Evolutionary conservation across 23 tunicate genomes (phyloP).

Genomic region (Trididemnum clinides): DNA sequence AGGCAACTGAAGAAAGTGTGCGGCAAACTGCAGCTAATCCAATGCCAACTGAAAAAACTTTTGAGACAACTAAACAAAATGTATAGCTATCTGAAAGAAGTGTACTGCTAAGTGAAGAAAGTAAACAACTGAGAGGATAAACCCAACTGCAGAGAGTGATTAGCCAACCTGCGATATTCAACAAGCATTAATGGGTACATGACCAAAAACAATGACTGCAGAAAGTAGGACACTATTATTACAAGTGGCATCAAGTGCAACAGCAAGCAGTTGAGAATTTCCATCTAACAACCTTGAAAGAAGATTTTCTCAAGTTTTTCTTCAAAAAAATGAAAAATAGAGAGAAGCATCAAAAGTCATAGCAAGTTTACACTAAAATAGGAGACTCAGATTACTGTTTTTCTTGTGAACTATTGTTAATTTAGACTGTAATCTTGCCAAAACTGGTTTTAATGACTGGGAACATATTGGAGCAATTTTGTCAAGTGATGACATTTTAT

Average conservation of each 20-base stretch:
- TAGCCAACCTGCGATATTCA: too few species aligned
- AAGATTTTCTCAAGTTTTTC: neutral
- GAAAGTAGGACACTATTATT: neutral
- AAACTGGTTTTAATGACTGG: neutral
- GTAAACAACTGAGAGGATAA: neutral
- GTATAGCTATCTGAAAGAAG: neutral
- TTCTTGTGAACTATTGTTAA: neutral
- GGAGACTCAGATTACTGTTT: neutral
- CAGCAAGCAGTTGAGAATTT: neutral
- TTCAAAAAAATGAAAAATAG: neutral
- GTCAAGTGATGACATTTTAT: neutral
- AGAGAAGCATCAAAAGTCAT: neutral
- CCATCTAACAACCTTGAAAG: neutral
- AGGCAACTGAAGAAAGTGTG: neutral
- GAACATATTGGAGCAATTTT: neutral
- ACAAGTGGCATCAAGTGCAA: neutral
- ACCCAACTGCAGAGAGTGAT: neutral
- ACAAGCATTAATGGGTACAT: too few species aligned
- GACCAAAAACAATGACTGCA: neutral
- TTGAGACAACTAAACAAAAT: neutral
- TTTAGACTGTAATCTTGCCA: neutral
- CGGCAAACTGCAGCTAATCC: neutral
- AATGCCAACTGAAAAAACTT: neutral
- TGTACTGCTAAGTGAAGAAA: neutral
- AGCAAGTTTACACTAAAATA: neutral